Base-by-base conservation (phyloP, 2,888 invertebrate genomes). In the Nomada lathburiana region DNA sequence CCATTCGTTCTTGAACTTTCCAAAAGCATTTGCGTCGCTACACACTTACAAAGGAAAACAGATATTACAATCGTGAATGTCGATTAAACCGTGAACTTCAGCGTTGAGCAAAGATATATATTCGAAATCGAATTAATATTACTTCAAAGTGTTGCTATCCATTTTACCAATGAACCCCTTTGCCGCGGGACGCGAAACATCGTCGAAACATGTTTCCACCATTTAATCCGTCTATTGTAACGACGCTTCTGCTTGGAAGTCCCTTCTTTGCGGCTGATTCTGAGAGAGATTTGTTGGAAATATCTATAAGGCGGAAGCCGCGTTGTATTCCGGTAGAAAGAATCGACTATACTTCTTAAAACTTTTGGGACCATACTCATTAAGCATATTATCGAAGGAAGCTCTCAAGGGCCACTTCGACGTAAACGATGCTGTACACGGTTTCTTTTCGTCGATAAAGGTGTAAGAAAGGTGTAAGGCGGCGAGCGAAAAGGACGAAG, bases 361-460 rank as follows among this genome's bases (percentile, higher is more conserved):
- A 92, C 89, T 92, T 92, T 92, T 91, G 92, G 92, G 92, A 93
- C 92, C 92, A 93, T 90, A 90, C 89, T 92, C 90, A 89, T 91
- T 91, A 90, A 90, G 75, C 76, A 85, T 78, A 85, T 75, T 87
- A 80, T 80, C 88, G 81, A 86, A 86, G 84, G 82, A 59, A 20
- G 87, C 89, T 86, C 88, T 83, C 81, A 85, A 81, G 83, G 85
- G 86, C 86, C 87, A 82, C 86, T 78, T 76, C 75, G 75, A 80
- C 53, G 63, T 72, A 47, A 82, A 82, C 84, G 63, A 77, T 81
- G 84, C 91, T 88, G 91, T 90, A 91, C 91, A 91, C 90, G 88
- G 85, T 85, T 80, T 86, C 60, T 88, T 87, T 88, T 88, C 87
- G 76, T 87, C 80, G 76, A 47, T 47, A 42, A 69, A 60, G n/a